Evolutionary conservation across 2,888 invertebrate species (phyloP).

Genomic region (Barypeithes pellucidus): DNA sequence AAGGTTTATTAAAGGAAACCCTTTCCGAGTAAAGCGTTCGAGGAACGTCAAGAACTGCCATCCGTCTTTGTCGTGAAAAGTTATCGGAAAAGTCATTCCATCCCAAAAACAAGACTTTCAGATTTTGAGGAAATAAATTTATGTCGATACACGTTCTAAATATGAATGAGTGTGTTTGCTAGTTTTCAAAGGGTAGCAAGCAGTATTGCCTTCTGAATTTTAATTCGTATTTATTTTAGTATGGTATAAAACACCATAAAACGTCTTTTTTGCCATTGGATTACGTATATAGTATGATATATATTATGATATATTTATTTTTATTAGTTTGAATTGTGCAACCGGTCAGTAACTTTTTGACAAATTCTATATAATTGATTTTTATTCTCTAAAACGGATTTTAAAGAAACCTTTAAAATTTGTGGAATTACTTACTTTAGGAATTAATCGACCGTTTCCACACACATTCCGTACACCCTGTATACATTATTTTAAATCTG

Average conservation of each 20-base stretch:
- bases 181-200: conserved; percentile 30
- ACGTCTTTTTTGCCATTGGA: no score
- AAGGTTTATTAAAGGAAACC: not conserved
- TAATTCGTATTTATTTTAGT: conserved; percentile 25
- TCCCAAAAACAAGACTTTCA: conserved; percentile 42
- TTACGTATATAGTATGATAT: no score
- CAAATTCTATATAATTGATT: no score
- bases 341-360: no score
- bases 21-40: conserved; percentile 4
- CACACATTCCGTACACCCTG: no score
- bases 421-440: no score
- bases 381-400: no score
- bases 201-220: conserved; percentile 34
- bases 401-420: no score
- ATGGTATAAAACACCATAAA: not conserved
- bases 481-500: no score
- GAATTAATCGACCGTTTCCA: no score
- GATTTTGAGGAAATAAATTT: conserved; percentile 47
- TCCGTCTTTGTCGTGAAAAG: conserved; percentile 45
- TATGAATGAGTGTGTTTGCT: conserved; percentile 42
- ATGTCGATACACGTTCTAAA: conserved; percentile 44
- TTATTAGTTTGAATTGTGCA: no score
- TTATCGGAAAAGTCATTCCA: conserved; percentile 45
- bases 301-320: no score
- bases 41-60: conserved; percentile 20